phyloP scores from a whole-genome alignment of 1,140 invertebrate species.

The Tribolium madens region DNA sequence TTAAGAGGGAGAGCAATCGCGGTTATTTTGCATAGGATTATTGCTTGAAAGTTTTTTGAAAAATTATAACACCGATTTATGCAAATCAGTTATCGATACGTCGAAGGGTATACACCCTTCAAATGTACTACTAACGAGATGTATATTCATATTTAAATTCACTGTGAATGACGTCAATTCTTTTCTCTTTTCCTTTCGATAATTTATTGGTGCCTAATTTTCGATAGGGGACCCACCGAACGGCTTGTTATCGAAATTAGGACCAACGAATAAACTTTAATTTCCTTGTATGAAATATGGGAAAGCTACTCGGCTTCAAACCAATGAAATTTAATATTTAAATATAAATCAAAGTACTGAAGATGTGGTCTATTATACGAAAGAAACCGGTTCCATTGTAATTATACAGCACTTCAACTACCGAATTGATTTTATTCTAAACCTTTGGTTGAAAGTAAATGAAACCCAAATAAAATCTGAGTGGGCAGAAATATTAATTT shows the following conservation, averaged over 20 bases:
- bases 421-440: no score
- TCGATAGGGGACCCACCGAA: background rate
- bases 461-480: no score
- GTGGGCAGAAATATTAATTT: no score
- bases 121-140: constrained; percentile 16
- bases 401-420: no score
- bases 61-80: background rate
- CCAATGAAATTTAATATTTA: background rate
- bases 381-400: constrained; percentile 38
- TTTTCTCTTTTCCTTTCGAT: constrained; percentile 13
- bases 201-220: constrained; percentile 23
- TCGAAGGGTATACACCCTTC: background rate
- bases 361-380: background rate
- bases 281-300: background rate
- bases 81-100: constrained; percentile 14
- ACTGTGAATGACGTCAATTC: background rate
- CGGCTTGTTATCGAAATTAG: constrained; percentile 13
- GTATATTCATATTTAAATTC: constrained; percentile 39
- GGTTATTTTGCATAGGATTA: constrained; percentile 17
- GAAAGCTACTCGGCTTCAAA: background rate
- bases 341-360: background rate
- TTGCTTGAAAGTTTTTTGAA: background rate
- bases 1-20: background rate
- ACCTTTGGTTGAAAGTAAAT: no score
- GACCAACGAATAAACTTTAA: background rate